A percentile compares a stretch with the other conserved stretches of the same genome.
These are phyloP conservation scores for Hemaris fuciformis DNA, from an alignment of 2,888 invertebrate genomes.

Conservation along the genomic window DNA sequence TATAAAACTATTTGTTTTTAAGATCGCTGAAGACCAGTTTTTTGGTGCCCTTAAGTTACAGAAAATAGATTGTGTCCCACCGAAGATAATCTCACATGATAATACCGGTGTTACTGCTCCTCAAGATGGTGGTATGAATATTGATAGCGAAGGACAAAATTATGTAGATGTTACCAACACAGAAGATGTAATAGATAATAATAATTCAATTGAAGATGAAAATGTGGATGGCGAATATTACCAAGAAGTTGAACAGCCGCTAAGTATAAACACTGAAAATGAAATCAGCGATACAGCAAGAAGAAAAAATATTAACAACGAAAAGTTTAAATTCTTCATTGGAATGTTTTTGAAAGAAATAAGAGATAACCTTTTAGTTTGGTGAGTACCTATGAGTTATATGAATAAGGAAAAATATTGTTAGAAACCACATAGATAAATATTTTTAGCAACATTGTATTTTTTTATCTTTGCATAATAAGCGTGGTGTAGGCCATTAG, in stretches of 20 bases:
- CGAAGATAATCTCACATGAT: not conserved
- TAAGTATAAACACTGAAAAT: conserved; percentile 6
- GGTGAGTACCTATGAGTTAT: too few species aligned
- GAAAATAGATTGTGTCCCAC: not conserved
- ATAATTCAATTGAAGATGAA: conserved; percentile 13
- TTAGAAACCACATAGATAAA: too few species aligned
- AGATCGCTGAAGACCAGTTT: not conserved
- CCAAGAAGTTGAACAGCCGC: conserved; percentile 7
- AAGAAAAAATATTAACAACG: not conserved
- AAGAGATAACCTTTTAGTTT: conserved; percentile 38
- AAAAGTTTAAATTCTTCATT: conserved; percentile 36
- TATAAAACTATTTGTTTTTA: not conserved
- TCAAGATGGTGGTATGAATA: not conserved
- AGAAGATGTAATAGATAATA: too few species aligned
- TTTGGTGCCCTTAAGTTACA: not conserved
- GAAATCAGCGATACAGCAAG: not conserved
- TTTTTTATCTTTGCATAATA: too few species aligned
- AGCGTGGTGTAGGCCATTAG: too few species aligned
- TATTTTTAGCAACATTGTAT: too few species aligned
- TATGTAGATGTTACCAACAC: not conserved
- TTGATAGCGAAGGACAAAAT: not conserved
- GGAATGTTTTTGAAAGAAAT: conserved; percentile 38
- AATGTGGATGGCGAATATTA: conserved; percentile 14
- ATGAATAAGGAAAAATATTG: too few species aligned
- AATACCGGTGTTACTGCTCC: not conserved